A percentile compares a stretch with the other conserved stretches of the same genome.
These are phyloP conservation scores for Burhinus oedicnemus DNA, from an alignment of 2,113 vertebrate species.

Conservation along the genomic window DNA sequence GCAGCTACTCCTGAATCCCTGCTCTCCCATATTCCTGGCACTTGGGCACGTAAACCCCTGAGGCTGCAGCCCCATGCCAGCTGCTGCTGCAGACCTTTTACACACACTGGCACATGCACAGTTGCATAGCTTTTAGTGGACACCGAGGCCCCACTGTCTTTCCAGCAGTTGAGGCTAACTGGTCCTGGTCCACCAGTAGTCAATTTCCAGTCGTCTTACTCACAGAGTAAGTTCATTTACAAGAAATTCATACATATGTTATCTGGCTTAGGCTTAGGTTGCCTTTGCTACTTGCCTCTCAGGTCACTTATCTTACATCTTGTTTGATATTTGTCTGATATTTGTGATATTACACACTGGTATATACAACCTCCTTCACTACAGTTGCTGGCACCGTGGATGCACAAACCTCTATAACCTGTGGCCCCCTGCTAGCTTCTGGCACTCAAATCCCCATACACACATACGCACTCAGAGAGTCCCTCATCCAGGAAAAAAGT, in stretches of 20 bases:
- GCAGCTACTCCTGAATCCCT: neutral
- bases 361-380: neutral
- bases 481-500: neutral
- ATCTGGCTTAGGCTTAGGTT: neutral
- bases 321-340: neutral
- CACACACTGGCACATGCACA: too few relatives aligned
- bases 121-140: neutral
- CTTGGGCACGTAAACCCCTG: neutral
- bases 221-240: neutral
- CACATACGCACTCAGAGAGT: neutral
- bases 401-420: neutral
- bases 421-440: neutral
- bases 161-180: neutral
- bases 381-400: neutral
- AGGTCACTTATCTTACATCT: neutral
- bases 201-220: neutral
- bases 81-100: neutral
- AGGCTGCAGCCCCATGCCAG: neutral
- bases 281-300: neutral
- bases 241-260: neutral
- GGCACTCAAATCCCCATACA: neutral
- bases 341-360: neutral
- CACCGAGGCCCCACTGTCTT: neutral
- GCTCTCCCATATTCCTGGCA: neutral
- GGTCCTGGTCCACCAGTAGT: neutral